Conservation (phyloP, 2,113 vertebrate genomes). For the Pollachius pollachius region DNA sequence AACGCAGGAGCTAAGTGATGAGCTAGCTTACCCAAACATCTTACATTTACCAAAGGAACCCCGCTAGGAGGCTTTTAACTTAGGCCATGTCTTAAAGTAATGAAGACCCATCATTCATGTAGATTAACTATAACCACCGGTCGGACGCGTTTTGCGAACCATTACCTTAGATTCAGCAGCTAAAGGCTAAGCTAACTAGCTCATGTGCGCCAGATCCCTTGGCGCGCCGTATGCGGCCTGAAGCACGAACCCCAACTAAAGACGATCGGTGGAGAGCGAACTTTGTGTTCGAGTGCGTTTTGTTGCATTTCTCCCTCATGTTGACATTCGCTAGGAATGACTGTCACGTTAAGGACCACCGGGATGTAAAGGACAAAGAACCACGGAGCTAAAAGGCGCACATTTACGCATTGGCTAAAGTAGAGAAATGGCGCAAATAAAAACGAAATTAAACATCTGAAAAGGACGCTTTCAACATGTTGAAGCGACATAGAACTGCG, state of each 20-base stretch:
- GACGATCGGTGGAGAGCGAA: neutral
- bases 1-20: neutral
- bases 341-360: neutral
- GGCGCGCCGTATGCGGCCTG: constrained; percentile 65
- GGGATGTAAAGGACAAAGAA: constrained; percentile 71
- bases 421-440: constrained; percentile 72
- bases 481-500: neutral
- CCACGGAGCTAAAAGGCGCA: constrained; percentile 68
- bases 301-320: neutral
- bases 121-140: neutral
- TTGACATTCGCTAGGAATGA: neutral
- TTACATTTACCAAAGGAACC: too few relatives aligned
- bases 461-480: constrained; percentile 13
- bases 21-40: neutral
- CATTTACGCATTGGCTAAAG: constrained; percentile 70
- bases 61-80: too few relatives aligned
- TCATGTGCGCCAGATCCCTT: constrained; percentile 68
- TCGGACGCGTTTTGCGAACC: neutral
- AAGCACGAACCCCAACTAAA: constrained; percentile 57
- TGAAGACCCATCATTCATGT: too few relatives aligned
- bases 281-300: neutral
- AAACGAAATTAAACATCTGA: constrained; percentile 43
- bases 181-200: constrained; percentile 44
- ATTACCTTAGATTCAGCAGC: constrained; percentile 29
- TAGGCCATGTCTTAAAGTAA: too few relatives aligned